A percentile compares a stretch with the other conserved stretches of the same genome.
phyloP scores from a whole-genome alignment of 2,797 vertebrate genomes.

The Lutjanus campechanus region DNA sequence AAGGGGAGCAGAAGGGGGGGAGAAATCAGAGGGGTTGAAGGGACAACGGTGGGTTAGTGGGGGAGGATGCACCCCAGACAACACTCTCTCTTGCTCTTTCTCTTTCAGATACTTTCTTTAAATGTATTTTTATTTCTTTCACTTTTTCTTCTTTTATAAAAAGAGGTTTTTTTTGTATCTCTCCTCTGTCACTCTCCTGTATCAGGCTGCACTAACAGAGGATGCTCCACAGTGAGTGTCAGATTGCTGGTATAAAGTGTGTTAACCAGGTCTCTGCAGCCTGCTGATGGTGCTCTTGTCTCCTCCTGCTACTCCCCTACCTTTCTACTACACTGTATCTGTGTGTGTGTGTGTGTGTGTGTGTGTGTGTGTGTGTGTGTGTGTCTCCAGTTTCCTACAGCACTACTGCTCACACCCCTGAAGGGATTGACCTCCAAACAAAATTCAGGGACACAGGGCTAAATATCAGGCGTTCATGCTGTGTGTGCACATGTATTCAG shows the following conservation, averaged over 20 bases:
- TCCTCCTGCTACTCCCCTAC: slow-evolving; percentile 39
- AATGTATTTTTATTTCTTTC: background rate
- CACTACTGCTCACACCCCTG: slow-evolving; percentile 62
- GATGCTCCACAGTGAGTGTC: slow-evolving; percentile 42
- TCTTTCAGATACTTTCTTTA: slow-evolving; percentile 5
- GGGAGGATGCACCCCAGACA: slow-evolving; percentile 66
- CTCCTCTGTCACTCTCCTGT: slow-evolving; percentile 1
- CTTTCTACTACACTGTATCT: slow-evolving; percentile 17
- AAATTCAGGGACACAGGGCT: slow-evolving; percentile 61
- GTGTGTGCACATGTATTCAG: slow-evolving; percentile 25
- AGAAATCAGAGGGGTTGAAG: slow-evolving; percentile 58
- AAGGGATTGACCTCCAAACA: slow-evolving; percentile 75
- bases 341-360: slow-evolving; percentile 18
- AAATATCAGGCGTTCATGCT: slow-evolving; percentile 49
- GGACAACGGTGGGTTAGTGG: slow-evolving; percentile 61
- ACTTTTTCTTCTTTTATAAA: background rate
- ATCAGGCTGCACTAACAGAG: slow-evolving; percentile 9
- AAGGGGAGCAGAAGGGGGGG: slow-evolving; percentile 44
- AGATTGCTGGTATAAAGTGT: slow-evolving; percentile 48
- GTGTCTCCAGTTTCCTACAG: slow-evolving; percentile 38
- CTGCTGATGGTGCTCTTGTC: slow-evolving; percentile 67
- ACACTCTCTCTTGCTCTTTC: slow-evolving; percentile 63
- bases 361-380: slow-evolving; percentile 15
- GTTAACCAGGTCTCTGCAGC: slow-evolving; percentile 66
- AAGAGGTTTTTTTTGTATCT: background rate